These are phyloP conservation scores for Paradoxurus hermaphroditus DNA, from an alignment of 2,113 vertebrate species.

Conservation along the genomic window DNA sequence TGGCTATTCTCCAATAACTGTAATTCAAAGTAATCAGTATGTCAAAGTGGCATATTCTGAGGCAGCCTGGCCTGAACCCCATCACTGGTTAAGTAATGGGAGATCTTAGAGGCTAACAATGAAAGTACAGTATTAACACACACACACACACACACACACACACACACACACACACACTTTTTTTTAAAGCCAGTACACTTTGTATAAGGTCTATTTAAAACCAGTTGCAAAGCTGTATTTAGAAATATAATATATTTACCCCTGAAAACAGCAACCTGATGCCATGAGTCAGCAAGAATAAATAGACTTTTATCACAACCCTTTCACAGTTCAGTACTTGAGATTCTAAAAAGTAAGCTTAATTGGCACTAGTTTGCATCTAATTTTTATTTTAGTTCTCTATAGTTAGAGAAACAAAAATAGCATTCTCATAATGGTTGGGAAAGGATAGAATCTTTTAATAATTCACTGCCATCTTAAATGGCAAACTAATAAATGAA, in stretches of 20 bases:
- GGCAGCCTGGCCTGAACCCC: background rate
- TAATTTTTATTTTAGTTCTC: constrained; percentile 50
- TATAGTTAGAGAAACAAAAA: constrained; percentile 36
- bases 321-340: constrained; percentile 30
- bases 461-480: constrained; percentile 36
- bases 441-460: constrained; percentile 4
- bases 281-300: constrained; percentile 42
- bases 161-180: background rate
- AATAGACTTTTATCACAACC: constrained; percentile 28
- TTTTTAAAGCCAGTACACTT: background rate
- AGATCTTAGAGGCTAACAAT: background rate
- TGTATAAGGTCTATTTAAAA: background rate
- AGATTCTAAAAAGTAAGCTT: constrained; percentile 42
- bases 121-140: background rate
- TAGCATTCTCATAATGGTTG: background rate
- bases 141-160: background rate
- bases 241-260: constrained; percentile 4
- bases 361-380: constrained; percentile 35
- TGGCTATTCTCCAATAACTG: background rate
- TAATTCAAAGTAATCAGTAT: background rate
- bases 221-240: background rate
- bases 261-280: background rate
- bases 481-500: background rate
- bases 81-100: background rate
- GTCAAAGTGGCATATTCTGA: background rate